phyloP scores from a whole-genome alignment of 2,113 vertebrate genomes.

The Gopherus flavomarginatus region DNA sequence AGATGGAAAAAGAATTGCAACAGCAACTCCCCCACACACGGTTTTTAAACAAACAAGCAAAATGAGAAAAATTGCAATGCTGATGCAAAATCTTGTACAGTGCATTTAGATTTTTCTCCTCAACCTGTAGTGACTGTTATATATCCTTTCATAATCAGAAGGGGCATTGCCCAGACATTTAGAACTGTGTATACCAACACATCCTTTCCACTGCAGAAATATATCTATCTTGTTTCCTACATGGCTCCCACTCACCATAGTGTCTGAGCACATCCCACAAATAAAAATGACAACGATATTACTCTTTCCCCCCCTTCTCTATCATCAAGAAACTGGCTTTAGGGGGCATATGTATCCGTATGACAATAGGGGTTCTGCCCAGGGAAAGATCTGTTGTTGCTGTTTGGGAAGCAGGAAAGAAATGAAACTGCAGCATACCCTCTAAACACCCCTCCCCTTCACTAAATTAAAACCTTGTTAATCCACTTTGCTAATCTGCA shows the following conservation, averaged over 20 bases:
- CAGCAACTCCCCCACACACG: background rate
- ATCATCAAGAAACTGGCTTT: background rate
- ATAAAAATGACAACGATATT: background rate
- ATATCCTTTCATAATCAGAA: background rate
- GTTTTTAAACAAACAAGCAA: no score
- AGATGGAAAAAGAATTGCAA: background rate
- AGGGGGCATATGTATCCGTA: background rate
- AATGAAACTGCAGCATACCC: background rate
- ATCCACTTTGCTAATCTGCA: background rate
- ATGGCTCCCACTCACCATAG: background rate
- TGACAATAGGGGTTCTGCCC: background rate
- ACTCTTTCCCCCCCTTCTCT: background rate
- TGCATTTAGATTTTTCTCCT: background rate
- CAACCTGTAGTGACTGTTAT: no score
- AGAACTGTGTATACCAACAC: background rate
- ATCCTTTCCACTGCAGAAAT: background rate
- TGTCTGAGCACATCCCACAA: background rate
- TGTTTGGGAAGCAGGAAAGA: background rate
- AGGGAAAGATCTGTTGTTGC: background rate
- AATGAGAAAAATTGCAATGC: background rate
- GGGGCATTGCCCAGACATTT: background rate
- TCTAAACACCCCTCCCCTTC: background rate
- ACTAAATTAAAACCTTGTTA: background rate
- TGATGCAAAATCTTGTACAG: background rate
- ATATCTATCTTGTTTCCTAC: background rate